These are phyloP conservation scores for Fistularia commersonii DNA, from an alignment of 2,797 vertebrate species.

Conservation along the genomic window DNA sequence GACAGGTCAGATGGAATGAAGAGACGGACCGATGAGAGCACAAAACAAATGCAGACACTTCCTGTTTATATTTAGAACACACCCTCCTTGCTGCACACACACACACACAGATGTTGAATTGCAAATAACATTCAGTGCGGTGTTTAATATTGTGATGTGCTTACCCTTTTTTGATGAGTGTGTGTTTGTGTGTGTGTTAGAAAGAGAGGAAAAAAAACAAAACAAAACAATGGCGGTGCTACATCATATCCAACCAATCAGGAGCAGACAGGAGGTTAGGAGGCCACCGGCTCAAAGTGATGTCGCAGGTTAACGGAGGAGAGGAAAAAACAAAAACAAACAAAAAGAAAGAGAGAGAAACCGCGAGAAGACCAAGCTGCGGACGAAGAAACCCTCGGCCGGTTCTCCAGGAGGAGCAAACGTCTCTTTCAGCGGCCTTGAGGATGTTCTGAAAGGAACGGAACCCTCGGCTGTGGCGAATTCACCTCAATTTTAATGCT, in stretches of 20 bases:
- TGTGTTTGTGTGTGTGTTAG: slow-evolving; percentile 12
- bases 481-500: too few species aligned
- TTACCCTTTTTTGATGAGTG: background rate
- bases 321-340: slow-evolving; percentile 4
- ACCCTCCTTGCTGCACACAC: too few species aligned
- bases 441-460: too few species aligned
- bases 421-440: too few species aligned
- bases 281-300: slow-evolving; percentile 43
- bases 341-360: slow-evolving; percentile 3
- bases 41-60: background rate
- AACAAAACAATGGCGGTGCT: slow-evolving; percentile 11
- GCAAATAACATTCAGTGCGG: too few species aligned
- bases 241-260: slow-evolving; percentile 34
- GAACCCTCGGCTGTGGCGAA: too few species aligned
- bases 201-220: slow-evolving; percentile 1
- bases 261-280: slow-evolving; percentile 48
- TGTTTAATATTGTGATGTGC: background rate
- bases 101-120: too few species aligned
- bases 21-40: slow-evolving; percentile 11
- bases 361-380: background rate
- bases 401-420: too few species aligned
- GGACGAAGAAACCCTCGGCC: too few species aligned
- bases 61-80: too few species aligned
- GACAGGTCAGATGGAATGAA: slow-evolving; percentile 7
- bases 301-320: slow-evolving; percentile 37